Conservation (phyloP, 2,797 vertebrate genomes). For the Steatocranus sp. region DNA sequence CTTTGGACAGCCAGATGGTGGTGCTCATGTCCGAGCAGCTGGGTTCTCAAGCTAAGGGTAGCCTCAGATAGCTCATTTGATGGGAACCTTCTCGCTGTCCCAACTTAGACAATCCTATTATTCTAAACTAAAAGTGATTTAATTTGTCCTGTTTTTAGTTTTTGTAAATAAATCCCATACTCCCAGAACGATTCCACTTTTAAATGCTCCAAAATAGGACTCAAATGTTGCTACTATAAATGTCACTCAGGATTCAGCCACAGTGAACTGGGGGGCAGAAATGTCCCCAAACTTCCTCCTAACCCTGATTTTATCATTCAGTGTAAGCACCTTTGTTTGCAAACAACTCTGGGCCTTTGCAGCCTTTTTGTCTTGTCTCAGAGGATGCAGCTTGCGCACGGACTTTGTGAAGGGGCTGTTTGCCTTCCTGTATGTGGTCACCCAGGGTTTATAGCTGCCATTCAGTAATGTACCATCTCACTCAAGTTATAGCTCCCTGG, state of each 20-base stretch:
- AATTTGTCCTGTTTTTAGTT: background rate
- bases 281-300: slow-evolving; percentile 25
- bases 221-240: background rate
- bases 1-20: slow-evolving; percentile 66
- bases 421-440: slow-evolving; percentile 70
- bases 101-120: background rate
- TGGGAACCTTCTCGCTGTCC: slow-evolving; percentile 25
- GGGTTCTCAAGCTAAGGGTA: background rate
- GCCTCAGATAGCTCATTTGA: slow-evolving; percentile 55
- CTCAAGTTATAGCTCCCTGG: slow-evolving; percentile 16
- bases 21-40: slow-evolving; percentile 56
- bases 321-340: slow-evolving; percentile 22
- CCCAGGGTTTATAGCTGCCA: slow-evolving; percentile 67
- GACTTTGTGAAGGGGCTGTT: slow-evolving; percentile 56
- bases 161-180: slow-evolving; percentile 13
- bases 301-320: slow-evolving; percentile 21
- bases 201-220: slow-evolving; percentile 10
- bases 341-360: background rate
- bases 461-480: slow-evolving; percentile 57
- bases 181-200: background rate
- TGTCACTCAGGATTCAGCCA: background rate
- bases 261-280: background rate
- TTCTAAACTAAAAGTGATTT: background rate
- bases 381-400: slow-evolving; percentile 58
- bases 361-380: slow-evolving; percentile 30